These are phyloP conservation scores for Pygocentrus nattereri DNA, from an alignment of 2,797 vertebrate genomes.

Conservation along the genomic window DNA sequence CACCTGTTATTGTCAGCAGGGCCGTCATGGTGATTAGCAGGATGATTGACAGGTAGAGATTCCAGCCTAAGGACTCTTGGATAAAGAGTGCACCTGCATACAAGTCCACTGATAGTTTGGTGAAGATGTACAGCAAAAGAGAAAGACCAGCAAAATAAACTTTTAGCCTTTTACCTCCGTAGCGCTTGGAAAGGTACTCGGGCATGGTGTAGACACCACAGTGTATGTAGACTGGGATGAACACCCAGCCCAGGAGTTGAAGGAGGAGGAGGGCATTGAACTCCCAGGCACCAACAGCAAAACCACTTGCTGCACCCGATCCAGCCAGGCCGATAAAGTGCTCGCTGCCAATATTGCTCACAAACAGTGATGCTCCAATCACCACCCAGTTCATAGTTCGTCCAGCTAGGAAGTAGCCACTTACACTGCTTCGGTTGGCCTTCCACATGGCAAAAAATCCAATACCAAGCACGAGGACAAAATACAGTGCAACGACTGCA, in stretches of 20 bases:
- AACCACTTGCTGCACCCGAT: constrained; percentile 97
- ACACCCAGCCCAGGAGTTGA: constrained; percentile 98
- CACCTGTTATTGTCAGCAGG: constrained; percentile 93
- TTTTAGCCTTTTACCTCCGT: constrained; percentile 93
- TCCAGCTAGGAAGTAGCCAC: constrained; percentile 97
- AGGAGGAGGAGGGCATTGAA: constrained; percentile 97
- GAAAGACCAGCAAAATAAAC: constrained; percentile 95
- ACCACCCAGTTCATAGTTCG: constrained; percentile 97
- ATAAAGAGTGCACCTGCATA: constrained; percentile 98
- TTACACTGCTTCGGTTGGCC: constrained; percentile 94
- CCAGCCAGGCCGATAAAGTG: constrained; percentile 99
- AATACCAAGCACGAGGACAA: constrained; percentile 92
- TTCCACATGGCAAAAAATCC: constrained; percentile 98
- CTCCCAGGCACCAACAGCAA: constrained; percentile 98
- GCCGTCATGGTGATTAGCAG: constrained; percentile 96
- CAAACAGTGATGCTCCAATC: constrained; percentile 95
- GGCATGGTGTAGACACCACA: constrained; percentile 99
- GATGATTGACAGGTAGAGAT: constrained; percentile 94
- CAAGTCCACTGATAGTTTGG: constrained; percentile 97
- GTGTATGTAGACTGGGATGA: constrained; percentile 96
- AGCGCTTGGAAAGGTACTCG: constrained; percentile 96
- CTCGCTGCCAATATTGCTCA: constrained; percentile 99
- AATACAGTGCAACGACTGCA: constrained; percentile 94
- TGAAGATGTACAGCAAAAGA: constrained; percentile 96
- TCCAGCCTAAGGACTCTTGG: constrained; percentile 98